Percentiles rank a stretch among this genome's conserved stretches.
phyloP scores from a whole-genome alignment of 92 coral and sea anemone genomes.

The Micromussa lordhowensis region DNA sequence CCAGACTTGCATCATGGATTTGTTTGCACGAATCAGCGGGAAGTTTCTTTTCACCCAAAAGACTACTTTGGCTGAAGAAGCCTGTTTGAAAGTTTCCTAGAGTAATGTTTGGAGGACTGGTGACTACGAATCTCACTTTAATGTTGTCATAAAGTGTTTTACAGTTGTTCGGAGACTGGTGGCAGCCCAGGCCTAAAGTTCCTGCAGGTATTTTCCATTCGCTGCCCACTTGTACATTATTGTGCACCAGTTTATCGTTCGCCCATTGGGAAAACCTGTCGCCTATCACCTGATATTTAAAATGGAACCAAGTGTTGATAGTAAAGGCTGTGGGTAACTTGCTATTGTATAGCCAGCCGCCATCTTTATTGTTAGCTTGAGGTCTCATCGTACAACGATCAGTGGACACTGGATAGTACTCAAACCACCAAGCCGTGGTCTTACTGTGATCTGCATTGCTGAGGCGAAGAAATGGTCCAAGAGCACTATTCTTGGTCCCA shows the following conservation, averaged over 20 bases:
- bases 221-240: constrained; percentile 61
- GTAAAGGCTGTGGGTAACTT: constrained; percentile 59
- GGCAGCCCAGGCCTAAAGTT: constrained; percentile 82
- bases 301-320: constrained; percentile 68
- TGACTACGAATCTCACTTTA: constrained; percentile 62
- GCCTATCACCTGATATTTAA: constrained; percentile 73
- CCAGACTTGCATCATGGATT: constrained; percentile 71
- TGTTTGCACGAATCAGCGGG: constrained; percentile 89
- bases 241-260: constrained; percentile 61
- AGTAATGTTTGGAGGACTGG: constrained; percentile 60
- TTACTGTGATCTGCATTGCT: constrained; percentile 32
- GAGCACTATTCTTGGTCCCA: constrained; percentile 36
- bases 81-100: constrained; percentile 54
- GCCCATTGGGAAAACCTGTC: constrained; percentile 80
- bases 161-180: constrained; percentile 52
- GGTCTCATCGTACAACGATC: constrained; percentile 80
- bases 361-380: constrained; percentile 61
- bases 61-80: constrained; percentile 12
- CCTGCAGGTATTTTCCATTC: constrained; percentile 77
- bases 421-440: constrained; percentile 88
- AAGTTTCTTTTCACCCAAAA: constrained; percentile 30
- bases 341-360: constrained; percentile 64
- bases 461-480: constrained; percentile 78
- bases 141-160: constrained; percentile 79
- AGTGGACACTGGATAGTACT: constrained; percentile 35